Conservation (phyloP, 2,113 vertebrate genomes). For the Saccopteryx bilineata region DNA sequence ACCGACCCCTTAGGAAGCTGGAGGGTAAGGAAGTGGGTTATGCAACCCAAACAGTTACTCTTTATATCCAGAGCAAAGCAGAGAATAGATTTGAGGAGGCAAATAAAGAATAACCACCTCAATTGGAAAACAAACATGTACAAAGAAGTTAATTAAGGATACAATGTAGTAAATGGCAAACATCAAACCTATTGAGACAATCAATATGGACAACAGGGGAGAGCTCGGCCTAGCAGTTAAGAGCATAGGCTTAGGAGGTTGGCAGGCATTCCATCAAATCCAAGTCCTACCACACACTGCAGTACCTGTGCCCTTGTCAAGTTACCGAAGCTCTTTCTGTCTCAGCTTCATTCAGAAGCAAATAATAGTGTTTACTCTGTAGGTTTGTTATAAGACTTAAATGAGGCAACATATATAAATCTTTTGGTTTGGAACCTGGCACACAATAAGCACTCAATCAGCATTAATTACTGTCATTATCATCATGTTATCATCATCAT, state of each 20-base stretch:
- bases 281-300: background rate
- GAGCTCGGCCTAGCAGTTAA: background rate
- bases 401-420: background rate
- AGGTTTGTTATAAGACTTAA: background rate
- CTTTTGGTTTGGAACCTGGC: background rate
- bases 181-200: background rate
- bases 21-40: background rate
- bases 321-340: background rate
- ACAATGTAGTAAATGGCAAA: background rate
- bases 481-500: background rate
- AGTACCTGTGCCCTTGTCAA: background rate
- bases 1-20: background rate
- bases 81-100: background rate
- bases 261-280: background rate
- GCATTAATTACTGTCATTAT: background rate
- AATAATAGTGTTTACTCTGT: background rate
- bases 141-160: background rate
- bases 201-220: background rate
- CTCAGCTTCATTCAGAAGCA: slow-evolving; percentile 28
- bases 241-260: background rate
- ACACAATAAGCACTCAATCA: background rate
- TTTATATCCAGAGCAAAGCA: slow-evolving; percentile 32
- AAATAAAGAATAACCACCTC: background rate
- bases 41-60: background rate
- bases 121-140: background rate